Percentiles rank a stretch among this genome's conserved stretches.
Conservation (phyloP, 1,140 invertebrate species). For the Macrostomum lignano region DNA sequence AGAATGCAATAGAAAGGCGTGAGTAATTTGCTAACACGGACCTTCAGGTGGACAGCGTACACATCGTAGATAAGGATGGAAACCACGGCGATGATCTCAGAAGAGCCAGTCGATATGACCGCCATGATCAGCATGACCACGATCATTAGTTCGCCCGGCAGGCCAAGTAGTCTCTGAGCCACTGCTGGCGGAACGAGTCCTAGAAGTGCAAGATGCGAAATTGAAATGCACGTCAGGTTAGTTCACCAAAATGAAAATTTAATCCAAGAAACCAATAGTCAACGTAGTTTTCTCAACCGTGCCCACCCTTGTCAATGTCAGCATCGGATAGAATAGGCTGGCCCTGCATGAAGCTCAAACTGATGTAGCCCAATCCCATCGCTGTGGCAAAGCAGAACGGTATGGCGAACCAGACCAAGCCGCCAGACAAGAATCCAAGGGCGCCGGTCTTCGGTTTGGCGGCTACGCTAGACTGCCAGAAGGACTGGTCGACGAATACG, state of each 20-base stretch:
- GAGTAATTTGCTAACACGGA: no score
- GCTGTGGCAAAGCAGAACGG: constrained; percentile 26
- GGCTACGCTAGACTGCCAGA: constrained; percentile 25
- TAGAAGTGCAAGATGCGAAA: no score
- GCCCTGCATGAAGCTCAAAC: constrained; percentile 13
- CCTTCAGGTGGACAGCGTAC: constrained; percentile 25
- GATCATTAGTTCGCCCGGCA: constrained; percentile 15
- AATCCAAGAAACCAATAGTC: no score
- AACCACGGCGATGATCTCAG: constrained; percentile 26
- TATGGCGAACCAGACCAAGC: constrained; percentile 26
- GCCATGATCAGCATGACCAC: constrained; percentile 24
- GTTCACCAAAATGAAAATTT: no score
- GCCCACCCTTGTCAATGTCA: constrained; percentile 16
- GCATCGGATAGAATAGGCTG: constrained; percentile 11
- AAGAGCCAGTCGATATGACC: constrained; percentile 24
- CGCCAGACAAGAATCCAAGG: constrained; percentile 22
- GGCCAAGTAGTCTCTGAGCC: constrained; percentile 17
- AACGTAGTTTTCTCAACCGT: no score
- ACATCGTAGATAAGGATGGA: constrained; percentile 28
- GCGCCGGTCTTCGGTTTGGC: constrained; percentile 24
- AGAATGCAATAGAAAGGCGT: no score
- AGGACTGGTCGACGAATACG: constrained; percentile 28
- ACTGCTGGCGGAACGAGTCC: constrained; percentile 21
- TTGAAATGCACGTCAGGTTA: no score
- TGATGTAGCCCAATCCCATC: constrained; percentile 23